Percentiles rank a stretch among this genome's conserved stretches.
Conservation (phyloP, 92 coral and sea anemone genomes). For the Diadumene lineata region DNA sequence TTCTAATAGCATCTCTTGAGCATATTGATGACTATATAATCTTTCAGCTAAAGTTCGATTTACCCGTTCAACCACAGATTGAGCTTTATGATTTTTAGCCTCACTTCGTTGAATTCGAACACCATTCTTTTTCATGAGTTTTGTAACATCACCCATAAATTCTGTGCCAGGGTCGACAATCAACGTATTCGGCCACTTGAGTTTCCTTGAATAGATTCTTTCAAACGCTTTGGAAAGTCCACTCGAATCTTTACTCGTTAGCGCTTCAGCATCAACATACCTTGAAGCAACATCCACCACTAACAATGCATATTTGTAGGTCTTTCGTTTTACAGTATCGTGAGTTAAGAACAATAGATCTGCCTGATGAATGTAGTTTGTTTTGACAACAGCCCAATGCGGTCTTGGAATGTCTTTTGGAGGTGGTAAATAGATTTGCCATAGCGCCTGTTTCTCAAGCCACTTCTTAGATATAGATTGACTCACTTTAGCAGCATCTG, state of each 20-base stretch:
- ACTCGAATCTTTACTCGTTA: constrained; percentile 42
- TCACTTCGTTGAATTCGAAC: constrained; percentile 43
- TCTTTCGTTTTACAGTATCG: constrained; percentile 47
- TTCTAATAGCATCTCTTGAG: constrained; percentile 42
- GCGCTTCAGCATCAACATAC: constrained; percentile 44
- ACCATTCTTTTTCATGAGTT: constrained; percentile 21
- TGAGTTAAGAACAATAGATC: constrained; percentile 48
- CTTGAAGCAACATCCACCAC: constrained; percentile 50
- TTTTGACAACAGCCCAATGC: constrained; percentile 37
- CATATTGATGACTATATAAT: constrained; percentile 22
- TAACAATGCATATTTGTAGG: constrained; percentile 35
- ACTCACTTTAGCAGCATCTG: constrained; percentile 32
- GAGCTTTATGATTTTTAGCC: constrained; percentile 44
- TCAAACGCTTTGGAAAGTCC: constrained; percentile 37
- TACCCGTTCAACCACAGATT: constrained; percentile 37
- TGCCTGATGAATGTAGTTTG: constrained; percentile 46
- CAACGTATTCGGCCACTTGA: constrained; percentile 44
- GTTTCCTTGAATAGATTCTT: constrained; percentile 32
- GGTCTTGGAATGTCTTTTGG: constrained; percentile 45
- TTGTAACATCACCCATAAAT: constrained; percentile 51
- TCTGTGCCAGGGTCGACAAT: constrained; percentile 54
- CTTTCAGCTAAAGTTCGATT: constrained; percentile 40
- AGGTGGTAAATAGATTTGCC: constrained; percentile 39
- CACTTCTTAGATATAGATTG: constrained; percentile 19
- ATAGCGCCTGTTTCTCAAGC: constrained; percentile 44